phyloP scores from a whole-genome alignment of 2,797 vertebrate genomes.

The Buceros bicornis region DNA sequence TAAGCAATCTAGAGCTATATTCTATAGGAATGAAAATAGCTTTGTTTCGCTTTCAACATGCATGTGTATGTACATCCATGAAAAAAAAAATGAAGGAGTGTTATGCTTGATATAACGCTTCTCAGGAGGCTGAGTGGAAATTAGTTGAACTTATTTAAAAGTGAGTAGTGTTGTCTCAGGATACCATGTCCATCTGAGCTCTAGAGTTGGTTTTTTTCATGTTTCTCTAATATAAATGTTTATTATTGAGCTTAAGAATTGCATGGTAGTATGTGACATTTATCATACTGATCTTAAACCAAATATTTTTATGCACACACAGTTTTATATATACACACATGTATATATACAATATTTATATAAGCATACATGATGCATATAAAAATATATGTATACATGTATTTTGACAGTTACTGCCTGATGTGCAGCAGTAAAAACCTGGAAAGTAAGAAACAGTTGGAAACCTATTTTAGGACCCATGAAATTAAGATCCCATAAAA shows the following conservation, averaged over 20 bases:
- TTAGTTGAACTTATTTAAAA: neutral
- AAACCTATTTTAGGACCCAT: neutral
- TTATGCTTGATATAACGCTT: neutral
- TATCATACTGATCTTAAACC: neutral
- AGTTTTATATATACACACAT: neutral
- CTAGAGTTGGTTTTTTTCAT: neutral
- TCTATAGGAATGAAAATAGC: neutral
- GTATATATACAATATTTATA: neutral
- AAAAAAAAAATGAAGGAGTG: neutral
- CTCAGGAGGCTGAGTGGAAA: neutral
- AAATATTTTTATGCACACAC: neutral
- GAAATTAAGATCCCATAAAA: neutral
- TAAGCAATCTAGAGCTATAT: neutral
- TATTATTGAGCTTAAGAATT: neutral
- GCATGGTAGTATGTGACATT: neutral
- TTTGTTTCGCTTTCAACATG: neutral
- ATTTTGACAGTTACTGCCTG: neutral
- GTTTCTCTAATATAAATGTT: neutral
- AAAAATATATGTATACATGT: neutral
- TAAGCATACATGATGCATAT: neutral
- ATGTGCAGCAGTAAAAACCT: neutral
- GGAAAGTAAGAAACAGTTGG: neutral
- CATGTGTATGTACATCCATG: neutral
- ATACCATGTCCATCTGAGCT: fast-evolving
- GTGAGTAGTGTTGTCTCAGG: neutral